Percentiles rank a stretch among this genome's conserved stretches.
Conservation (phyloP, 1,140 invertebrate species). For the Babylonia areolata region DNA sequence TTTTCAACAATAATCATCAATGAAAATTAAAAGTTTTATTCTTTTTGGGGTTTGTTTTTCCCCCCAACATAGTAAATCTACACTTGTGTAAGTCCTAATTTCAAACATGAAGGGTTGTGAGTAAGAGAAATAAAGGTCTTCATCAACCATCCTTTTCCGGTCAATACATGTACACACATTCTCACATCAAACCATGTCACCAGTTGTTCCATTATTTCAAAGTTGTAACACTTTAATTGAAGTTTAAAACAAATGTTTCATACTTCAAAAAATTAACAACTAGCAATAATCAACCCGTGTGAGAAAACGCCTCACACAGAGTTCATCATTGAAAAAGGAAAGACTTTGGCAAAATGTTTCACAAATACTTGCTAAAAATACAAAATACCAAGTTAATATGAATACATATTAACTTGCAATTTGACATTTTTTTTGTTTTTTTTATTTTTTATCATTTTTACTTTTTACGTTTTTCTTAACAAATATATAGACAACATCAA, state of each 20-base stretch:
- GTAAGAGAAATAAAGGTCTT: too few species aligned
- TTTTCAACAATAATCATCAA: too few species aligned
- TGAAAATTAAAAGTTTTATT: too few species aligned
- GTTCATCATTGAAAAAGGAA: neutral
- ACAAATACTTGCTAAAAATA: constrained; percentile 33
- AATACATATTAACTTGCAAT: constrained; percentile 30
- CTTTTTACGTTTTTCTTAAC: constrained; percentile 4
- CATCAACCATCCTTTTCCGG: too few species aligned
- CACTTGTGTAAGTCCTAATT: too few species aligned
- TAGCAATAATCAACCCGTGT: neutral
- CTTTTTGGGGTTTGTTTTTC: too few species aligned
- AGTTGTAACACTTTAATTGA: neutral
- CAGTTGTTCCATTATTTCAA: neutral
- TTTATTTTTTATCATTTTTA: neutral
- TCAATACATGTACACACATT: too few species aligned
- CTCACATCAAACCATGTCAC: neutral
- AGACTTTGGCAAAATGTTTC: constrained; percentile 27
- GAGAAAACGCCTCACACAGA: neutral
- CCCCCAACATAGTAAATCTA: too few species aligned
- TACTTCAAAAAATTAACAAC: neutral
- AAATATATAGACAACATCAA: constrained; percentile 19
- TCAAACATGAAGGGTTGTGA: too few species aligned
- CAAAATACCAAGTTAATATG: constrained; percentile 28
- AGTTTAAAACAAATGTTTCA: neutral
- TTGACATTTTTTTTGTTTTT: constrained; percentile 23